Evolutionary conservation across 1,140 invertebrate genomes (phyloP), one percentile per base, ranked within the genome.

Genomic region (Halesus radiatus): DNA sequence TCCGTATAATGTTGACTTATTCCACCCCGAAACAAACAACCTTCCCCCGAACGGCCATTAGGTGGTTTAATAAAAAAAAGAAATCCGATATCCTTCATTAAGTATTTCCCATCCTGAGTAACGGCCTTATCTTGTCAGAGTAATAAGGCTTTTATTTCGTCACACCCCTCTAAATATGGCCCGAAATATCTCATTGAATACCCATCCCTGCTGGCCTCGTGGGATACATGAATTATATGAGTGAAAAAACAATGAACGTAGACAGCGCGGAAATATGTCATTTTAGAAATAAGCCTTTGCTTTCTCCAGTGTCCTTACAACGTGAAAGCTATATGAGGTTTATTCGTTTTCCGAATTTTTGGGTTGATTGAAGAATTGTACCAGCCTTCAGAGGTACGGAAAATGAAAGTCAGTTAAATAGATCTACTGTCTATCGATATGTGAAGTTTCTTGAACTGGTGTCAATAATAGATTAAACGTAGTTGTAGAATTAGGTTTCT

Each of bases 71-170:
- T 70, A 70, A 70, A 70, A 70, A 32, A 64, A 70, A 16, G 37
- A 45, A 70, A 70, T 70, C 37, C 66, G 66, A 70, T 70, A 70
- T 70, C 66, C 66, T 50, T 70, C 66, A 70, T 64, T 64, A 64
- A 29, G 60, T 64, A 64, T 64, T 29, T 64, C 60, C 60, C 37
- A 7, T 50, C 66, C 60, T 68, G 64, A 70, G 66, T 70, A 70
- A 70, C 66, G 18, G 37, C 66, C 66, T 70, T 70, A 70, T 70
- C 37, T 70, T 70, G 32, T 45, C 32, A 45, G 32, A 70, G 66
- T 70, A 70, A 70, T 70, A 70, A 70, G 66, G 66, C 66, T 70
- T 70, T 70, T 70, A 70, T 70, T 70, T 70, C 66, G 66, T 45
- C 66, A 70, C 37, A 20, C 32, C 66, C 66, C 37, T 70, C 37